Evolutionary conservation across 2,113 vertebrate species (phyloP), one percentile per base, ranked within the genome.

Genomic region (Ammodytes dubius): DNA sequence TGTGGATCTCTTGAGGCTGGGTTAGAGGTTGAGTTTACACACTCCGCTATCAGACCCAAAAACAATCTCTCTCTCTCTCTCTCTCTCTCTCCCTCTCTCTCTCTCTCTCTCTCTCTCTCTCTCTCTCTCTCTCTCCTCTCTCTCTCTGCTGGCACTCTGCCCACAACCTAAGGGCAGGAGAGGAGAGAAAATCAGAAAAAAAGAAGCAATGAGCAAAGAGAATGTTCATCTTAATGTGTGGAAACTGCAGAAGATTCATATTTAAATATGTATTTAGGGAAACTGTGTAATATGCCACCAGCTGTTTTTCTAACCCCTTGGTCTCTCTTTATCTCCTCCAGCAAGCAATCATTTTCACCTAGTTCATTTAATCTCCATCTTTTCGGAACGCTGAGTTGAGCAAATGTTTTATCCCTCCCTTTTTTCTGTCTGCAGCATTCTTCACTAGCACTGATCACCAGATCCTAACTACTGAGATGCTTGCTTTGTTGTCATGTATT

Each of bases 11-110:
- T 70, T 40, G 1, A 37, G 79, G 61, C 77, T 80, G 79, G 72
- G 73, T 86, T 49, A 77, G 42, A 40, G 86, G 74, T 90, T 15
- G 43, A 74, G 74, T 79, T 76, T 84, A 87, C 74, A 77, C 70
- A 72, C 27, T 45, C 27, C 53, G 73, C 42, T 11, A n/a, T 0
- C 40, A 60, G 75, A 70, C 14, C 17, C 19, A 57, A 66, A 73
- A 72, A 79, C 54, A 74, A 35, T 53, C 7, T 42, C 61, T 1
- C n/a, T 69, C 60, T 64, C 37, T n/a, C 50, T n/a, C 6, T 7
- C 45, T 17, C 54, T 35, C 54, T 12, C 50, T n/a, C 6, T 7
- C 45, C 6, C 54, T 35, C 54, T 12, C 19, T 12, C 6, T 43
- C 60, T 1, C 17, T 74, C 69, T 66, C 6, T 49, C 50, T 5